Conservation (phyloP, 53 echinoderm and acorn worm genomes). For the Paracentrotus lividus region DNA sequence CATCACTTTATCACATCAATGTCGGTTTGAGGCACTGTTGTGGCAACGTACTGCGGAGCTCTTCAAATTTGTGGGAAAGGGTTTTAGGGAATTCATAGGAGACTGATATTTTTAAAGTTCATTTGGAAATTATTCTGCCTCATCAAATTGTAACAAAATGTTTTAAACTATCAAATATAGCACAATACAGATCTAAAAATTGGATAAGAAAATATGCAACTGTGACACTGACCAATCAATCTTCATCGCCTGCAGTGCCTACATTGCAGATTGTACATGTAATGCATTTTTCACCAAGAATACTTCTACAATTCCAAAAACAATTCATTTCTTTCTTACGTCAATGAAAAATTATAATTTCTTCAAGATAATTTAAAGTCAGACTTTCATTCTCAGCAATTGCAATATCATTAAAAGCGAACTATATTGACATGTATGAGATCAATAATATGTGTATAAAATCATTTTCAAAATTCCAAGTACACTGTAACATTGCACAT, state of each 20-base stretch:
- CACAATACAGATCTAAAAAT: background rate
- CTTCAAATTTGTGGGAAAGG: background rate
- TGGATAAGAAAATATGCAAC: background rate
- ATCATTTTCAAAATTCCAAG: too few species aligned
- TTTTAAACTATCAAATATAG: background rate
- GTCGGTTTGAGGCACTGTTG: too few species aligned
- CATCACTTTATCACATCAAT: background rate
- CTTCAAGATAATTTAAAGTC: background rate
- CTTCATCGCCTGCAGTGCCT: background rate
- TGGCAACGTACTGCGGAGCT: background rate
- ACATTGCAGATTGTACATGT: too few species aligned
- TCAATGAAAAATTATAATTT: too few species aligned
- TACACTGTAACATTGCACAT: too few species aligned
- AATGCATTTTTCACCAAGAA: too few species aligned
- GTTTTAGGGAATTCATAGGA: background rate
- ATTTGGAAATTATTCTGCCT: background rate
- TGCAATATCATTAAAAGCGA: too few species aligned
- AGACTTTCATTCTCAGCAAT: too few species aligned
- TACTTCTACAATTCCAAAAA: too few species aligned
- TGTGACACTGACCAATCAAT: conserved; percentile 13
- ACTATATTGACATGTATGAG: too few species aligned
- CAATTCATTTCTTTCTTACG: too few species aligned
- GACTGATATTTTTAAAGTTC: background rate
- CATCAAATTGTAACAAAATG: conserved; percentile 16
- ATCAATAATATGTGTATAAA: too few species aligned